Base-by-base conservation (phyloP, 1,140 invertebrate genomes). In the Heterodera schachtii region DNA sequence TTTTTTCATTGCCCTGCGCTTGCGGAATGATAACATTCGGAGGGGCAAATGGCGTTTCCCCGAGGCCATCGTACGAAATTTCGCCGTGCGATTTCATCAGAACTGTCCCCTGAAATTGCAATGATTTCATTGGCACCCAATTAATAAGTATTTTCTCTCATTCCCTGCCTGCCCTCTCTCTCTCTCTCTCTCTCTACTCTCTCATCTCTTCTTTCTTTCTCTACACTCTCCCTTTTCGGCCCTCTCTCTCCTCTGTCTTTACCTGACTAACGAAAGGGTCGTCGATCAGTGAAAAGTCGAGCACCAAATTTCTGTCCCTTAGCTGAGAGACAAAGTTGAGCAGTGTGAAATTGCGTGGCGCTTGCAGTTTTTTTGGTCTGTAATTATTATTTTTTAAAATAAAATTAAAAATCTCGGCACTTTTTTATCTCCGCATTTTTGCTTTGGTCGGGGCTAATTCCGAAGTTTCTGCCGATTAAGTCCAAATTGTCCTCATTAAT, bases 401-500 rank as follows among this genome's bases (percentile, higher is more conserved):
- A 46, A 31, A 41, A 71, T 46, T 8, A 71, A 71, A 46, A 41
- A 9, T 41, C 19, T 16, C 0, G 69, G 9, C 2, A 11, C n/a
- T 3, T 9, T 9, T 78, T 67, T 57, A 5, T 21, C 5, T 41
- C 74, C 52, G 7, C 52, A 41, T 44, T 47, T 44, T 80, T 80
- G 78, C n/a, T 74, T 41, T 16, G 21, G 82, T 82, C 64, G 31
- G 69, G 43, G 3, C 82, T 52, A 47, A 88, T 75, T 41, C 86
- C 88, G 73, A 89, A 90, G 11, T 84, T 87, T 80, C 85, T 82
- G 73, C 88, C 88, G 79, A 89, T 90, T 46, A 89, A 82, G 73
- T 89, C 88, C 66, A 90, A 73, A 66, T 87, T 84, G 60, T 89
- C 79, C 78, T 89, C 88, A 73, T 89, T 90, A 47, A 89, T 88